Base-by-base conservation (phyloP, 1,140 invertebrate species). In the Lepidurus arcticus region DNA sequence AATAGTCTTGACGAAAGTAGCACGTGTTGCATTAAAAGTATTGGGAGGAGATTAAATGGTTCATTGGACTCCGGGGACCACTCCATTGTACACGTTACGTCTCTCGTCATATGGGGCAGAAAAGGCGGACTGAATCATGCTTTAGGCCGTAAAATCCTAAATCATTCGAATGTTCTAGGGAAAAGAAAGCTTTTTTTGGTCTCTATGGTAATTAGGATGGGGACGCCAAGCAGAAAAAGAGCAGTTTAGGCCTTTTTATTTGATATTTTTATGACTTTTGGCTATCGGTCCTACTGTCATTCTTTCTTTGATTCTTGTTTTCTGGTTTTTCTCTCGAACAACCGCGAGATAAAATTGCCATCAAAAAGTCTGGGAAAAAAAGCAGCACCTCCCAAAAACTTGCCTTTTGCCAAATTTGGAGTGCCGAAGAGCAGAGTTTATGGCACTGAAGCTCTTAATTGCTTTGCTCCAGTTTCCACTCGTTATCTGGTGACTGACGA, bases 21-120 rank as follows among this genome's bases (percentile, higher is more conserved):
- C 53, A 65, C 16, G 53, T 65, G 53, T 65, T 13, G 53, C 53
- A 65, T 65, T 65, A 65, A 65, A 65, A 65, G 21, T 65, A 13
- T 21, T 21, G 53, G 53, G 21, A 65, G 53, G 8, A 65, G 53
- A 65, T 65, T 65, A 65, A 65, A 65, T 65, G 53, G n/a, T 65
- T 65, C 16, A 65, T 65, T 65, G n/a, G 53, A 21, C 53, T 16
- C 13, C 9, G 13, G 53, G 53, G 53, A 65, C 53, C 53, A 65
- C 53, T 65, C 53, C 21, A 13, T 65, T 65, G 16, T 34, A 34
- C 16, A 65, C 21, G 53, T 65, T 65, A 65, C 21, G 53, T 21
- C 13, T 13, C 53, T 13, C 53, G 16, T 65, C 53, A 9, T 65
- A 65, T 13, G 53, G 8, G 53, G 8, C 6, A 65, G 53, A 16